Evolutionary conservation across 2,797 vertebrate species (phyloP).

Genomic region (Gallinago stenura): DNA sequence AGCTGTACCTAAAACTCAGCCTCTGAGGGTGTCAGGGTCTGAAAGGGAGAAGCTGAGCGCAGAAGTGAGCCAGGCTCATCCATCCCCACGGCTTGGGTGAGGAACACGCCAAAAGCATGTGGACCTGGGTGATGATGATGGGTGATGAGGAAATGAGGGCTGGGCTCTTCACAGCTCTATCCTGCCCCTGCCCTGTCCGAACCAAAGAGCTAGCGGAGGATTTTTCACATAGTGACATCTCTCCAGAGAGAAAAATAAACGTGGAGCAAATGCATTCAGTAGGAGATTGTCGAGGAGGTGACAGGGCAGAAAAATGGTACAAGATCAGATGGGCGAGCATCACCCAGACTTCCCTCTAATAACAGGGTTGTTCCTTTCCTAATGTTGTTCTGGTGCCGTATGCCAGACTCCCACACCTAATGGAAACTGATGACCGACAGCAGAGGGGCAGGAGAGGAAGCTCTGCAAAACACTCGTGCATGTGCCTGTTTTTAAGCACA

Average conservation of each 20-base stretch:
- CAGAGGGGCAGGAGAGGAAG: not conserved
- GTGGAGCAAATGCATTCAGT: not conserved
- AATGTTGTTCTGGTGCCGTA: not conserved
- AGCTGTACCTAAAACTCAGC: not conserved
- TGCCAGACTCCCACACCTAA: not conserved
- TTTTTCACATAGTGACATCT: not conserved
- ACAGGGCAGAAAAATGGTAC: slow-evolving; percentile 19
- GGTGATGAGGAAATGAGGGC: not conserved
- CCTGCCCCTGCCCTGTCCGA: not conserved
- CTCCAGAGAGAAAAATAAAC: not conserved
- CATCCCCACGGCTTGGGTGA: not conserved
- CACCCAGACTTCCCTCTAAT: slow-evolving; percentile 2
- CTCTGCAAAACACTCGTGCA: rapidly evolving
- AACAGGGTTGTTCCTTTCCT: not conserved
- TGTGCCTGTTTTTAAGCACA: not conserved
- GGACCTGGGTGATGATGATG: not conserved
- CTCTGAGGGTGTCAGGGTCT: not conserved
- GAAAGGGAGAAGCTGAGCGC: not conserved
- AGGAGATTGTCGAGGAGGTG: not conserved
- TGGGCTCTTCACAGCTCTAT: not conserved
- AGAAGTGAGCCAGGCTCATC: not conserved
- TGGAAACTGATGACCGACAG: not conserved
- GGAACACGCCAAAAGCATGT: not conserved
- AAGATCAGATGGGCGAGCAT: not conserved
- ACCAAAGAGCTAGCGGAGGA: not conserved